Evolutionary conservation across 2,113 vertebrate species (phyloP).

Genomic region (Axis porcinus): DNA sequence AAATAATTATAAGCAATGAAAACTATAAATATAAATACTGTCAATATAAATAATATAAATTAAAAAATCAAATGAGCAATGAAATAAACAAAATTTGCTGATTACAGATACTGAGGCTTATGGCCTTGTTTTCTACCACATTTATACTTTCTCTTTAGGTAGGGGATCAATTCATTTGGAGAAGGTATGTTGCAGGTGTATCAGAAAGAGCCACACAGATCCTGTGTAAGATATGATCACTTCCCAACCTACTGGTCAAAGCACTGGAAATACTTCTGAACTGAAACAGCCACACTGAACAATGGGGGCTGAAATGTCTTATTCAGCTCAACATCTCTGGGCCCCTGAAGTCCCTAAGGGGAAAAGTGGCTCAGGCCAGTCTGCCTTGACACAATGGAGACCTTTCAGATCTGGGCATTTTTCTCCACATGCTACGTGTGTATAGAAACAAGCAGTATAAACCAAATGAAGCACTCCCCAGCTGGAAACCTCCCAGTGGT

Average conservation of each 20-base stretch:
- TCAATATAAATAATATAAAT: background rate
- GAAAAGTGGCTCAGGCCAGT: rapidly evolving
- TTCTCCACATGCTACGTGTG: background rate
- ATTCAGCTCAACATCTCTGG: background rate
- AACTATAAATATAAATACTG: background rate
- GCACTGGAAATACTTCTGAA: background rate
- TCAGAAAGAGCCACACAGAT: background rate
- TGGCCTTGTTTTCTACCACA: background rate
- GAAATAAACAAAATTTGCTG: background rate
- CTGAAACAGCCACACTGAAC: background rate
- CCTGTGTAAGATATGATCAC: background rate
- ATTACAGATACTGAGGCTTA: background rate
- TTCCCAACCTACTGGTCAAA: background rate
- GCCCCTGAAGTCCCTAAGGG: too few relatives aligned
- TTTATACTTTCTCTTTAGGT: background rate
- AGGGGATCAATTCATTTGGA: background rate
- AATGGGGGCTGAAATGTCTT: background rate
- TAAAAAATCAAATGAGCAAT: background rate
- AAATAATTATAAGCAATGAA: background rate
- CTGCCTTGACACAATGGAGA: background rate
- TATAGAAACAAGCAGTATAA: background rate
- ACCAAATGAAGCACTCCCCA: background rate
- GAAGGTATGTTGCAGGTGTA: background rate
- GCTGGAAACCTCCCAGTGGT: background rate
- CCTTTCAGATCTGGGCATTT: background rate